phyloP scores from a whole-genome alignment of 1,140 invertebrate genomes.

The Lysiphlebus fabarum region DNA sequence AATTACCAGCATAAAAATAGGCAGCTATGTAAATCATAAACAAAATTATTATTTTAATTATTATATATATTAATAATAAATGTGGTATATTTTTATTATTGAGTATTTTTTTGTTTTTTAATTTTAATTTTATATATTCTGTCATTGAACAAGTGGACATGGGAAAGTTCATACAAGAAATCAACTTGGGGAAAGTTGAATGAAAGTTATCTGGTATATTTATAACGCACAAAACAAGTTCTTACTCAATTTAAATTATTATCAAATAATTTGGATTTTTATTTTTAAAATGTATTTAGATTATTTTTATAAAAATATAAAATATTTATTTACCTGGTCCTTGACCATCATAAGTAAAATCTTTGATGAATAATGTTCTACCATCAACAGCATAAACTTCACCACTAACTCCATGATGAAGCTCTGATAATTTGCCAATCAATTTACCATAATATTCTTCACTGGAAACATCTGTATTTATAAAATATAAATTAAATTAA shows the following conservation, averaged over 20 bases:
- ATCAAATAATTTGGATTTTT: too few relatives aligned
- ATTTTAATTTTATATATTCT: conserved; percentile 17
- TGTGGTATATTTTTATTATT: neutral
- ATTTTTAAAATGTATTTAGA: too few relatives aligned
- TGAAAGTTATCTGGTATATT: conserved; percentile 33
- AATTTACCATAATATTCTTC: conserved; percentile 71
- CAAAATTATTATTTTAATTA: too few relatives aligned
- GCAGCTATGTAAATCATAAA: conserved; percentile 68
- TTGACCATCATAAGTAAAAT: conserved; percentile 85
- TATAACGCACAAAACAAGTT: conserved; percentile 2
- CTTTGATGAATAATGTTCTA: conserved; percentile 79
- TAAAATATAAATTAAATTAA: conserved; percentile 10
- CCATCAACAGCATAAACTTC: conserved; percentile 85
- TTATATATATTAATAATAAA: neutral
- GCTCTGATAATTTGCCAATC: conserved; percentile 70
- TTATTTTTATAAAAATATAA: neutral
- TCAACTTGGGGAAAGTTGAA: neutral
- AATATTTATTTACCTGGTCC: conserved; percentile 69
- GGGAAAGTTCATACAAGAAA: too few relatives aligned
- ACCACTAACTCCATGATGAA: conserved; percentile 80
- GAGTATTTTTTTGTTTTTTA: too few relatives aligned
- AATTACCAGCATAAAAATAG: conserved; percentile 80
- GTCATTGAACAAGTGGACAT: too few relatives aligned
- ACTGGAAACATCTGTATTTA: conserved; percentile 42
- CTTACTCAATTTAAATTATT: neutral